Evolutionary conservation across 2,113 vertebrate species (phyloP).

Genomic region (Cariama cristata): DNA sequence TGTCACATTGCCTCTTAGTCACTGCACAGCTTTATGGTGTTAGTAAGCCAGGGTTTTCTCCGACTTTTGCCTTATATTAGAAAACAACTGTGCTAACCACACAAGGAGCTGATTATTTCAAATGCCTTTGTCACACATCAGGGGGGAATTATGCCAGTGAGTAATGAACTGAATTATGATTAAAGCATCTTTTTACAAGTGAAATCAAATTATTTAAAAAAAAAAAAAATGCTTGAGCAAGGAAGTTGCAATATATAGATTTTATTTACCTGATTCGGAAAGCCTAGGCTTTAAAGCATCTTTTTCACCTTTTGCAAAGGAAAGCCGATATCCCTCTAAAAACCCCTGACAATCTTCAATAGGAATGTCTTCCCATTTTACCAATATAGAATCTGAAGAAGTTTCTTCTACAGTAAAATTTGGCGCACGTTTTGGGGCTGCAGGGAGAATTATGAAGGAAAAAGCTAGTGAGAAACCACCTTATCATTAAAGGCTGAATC

Average conservation of each 20-base stretch:
- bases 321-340: slow-evolving; percentile 80
- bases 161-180: not conserved
- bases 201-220: not conserved
- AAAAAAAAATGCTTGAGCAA: not conserved
- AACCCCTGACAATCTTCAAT: slow-evolving; percentile 78
- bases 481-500: not conserved
- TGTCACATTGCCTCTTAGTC: not conserved
- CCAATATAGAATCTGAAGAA: slow-evolving; percentile 78
- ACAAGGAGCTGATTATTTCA: not conserved
- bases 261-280: slow-evolving; percentile 72
- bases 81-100: not conserved
- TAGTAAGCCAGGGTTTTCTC: not conserved
- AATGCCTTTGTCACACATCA: not conserved
- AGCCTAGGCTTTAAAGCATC: slow-evolving; percentile 63
- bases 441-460: not conserved
- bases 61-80: not conserved
- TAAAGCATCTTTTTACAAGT: not conserved
- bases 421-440: slow-evolving; percentile 78
- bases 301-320: slow-evolving; percentile 80
- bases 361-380: slow-evolving; percentile 81
- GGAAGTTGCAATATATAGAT: not conserved
- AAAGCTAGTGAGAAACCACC: not conserved
- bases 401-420: slow-evolving; percentile 78
- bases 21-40: not conserved
- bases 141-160: not conserved